These are phyloP conservation scores for Mastacembelus armatus DNA, from an alignment of 2,797 vertebrate species.

Conservation along the genomic window DNA sequence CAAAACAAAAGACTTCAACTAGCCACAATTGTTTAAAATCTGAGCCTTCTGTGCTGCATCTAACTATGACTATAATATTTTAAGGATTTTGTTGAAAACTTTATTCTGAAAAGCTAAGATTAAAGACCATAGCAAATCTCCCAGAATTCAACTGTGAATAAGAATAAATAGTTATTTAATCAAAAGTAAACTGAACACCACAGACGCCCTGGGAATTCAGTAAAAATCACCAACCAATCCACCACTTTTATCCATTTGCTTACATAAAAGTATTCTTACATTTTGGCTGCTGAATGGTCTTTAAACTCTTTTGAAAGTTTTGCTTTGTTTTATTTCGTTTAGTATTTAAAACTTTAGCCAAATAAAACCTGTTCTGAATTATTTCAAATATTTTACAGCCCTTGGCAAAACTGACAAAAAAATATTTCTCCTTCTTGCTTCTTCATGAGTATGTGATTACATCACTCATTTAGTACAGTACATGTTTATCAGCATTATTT, in stretches of 20 bases:
- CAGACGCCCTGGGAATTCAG: neutral
- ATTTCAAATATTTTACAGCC: neutral
- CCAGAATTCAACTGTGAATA: neutral
- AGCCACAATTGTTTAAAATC: neutral
- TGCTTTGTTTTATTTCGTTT: no score
- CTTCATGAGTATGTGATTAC: no score
- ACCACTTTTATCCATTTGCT: no score
- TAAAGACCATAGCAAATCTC: neutral
- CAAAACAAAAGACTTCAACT: neutral
- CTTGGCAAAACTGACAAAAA: no score
- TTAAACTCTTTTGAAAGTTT: no score
- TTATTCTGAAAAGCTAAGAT: constrained; percentile 12
- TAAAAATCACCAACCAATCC: neutral
- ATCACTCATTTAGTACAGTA: no score
- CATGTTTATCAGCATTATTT: neutral
- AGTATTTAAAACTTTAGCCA: no score
- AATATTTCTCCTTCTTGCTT: no score
- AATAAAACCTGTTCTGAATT: neutral
- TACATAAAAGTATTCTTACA: no score
- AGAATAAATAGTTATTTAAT: neutral
- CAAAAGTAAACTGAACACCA: neutral
- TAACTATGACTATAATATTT: constrained; percentile 1
- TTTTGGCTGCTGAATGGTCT: no score
- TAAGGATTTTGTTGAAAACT: neutral
- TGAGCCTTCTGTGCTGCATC: neutral